Conservation (phyloP, 2,113 vertebrate species). For the Genyomyrus donnyi region DNA sequence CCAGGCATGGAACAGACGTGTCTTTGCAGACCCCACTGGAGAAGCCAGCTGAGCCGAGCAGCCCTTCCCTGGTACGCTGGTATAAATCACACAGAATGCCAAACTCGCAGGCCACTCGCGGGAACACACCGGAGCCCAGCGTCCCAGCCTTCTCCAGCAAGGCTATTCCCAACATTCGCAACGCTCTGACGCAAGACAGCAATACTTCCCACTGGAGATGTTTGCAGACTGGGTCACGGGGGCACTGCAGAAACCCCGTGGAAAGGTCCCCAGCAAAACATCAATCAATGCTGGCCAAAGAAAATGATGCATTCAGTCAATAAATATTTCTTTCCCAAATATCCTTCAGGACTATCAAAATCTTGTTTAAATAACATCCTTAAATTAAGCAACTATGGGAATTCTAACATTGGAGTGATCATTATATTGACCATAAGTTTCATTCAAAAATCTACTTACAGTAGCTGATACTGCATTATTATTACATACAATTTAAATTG, state of each 20-base stretch:
- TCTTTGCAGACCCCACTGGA: conserved; percentile 45
- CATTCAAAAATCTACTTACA: background rate
- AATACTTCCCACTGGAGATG: conserved; percentile 55
- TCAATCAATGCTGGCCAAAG: background rate
- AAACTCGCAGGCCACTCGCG: conserved; percentile 41
- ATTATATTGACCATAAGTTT: background rate
- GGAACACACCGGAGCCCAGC: conserved; percentile 45
- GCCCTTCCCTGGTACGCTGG: conserved; percentile 42
- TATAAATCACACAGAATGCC: conserved; percentile 49
- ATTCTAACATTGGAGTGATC: background rate
- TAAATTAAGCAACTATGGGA: background rate
- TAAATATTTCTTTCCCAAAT: background rate
- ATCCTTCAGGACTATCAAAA: background rate
- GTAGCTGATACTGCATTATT: background rate
- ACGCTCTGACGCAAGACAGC: conserved; percentile 51
- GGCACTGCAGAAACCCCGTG: conserved; percentile 30
- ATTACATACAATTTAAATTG: background rate
- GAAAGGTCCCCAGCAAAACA: background rate
- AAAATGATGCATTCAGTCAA: background rate
- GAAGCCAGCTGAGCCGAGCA: conserved; percentile 53
- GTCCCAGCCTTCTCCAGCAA: conserved; percentile 60
- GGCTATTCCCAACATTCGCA: conserved; percentile 55
- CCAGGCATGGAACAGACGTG: conserved; percentile 16
- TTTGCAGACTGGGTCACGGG: conserved; percentile 23
- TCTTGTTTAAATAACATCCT: background rate